A percentile compares a stretch with the other conserved stretches of the same genome.
These are phyloP conservation scores for Zaprionus taronus DNA, from an alignment of 1,140 invertebrate species.

Conservation along the genomic window DNA sequence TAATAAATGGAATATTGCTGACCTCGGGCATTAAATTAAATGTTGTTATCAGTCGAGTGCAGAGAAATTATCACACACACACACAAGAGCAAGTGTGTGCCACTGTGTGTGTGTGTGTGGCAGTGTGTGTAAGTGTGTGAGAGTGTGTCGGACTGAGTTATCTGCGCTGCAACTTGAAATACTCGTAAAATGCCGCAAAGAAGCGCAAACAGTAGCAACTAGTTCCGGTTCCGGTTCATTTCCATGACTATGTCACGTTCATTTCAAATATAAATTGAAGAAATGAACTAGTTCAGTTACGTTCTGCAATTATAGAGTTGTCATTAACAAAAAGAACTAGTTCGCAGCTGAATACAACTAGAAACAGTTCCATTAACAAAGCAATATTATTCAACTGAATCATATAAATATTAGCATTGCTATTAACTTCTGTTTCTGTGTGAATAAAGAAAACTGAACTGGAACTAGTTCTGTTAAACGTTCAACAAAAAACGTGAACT, in stretches of 20 bases:
- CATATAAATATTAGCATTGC: not conserved
- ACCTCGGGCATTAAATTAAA: slow-evolving; percentile 85
- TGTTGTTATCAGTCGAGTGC: slow-evolving; percentile 84
- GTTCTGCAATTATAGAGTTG: not conserved
- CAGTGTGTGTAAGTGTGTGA: not conserved
- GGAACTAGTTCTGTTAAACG: not conserved
- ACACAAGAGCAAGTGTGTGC: slow-evolving; percentile 14
- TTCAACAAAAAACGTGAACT: not conserved
- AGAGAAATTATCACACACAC: slow-evolving; percentile 80
- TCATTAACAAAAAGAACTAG: not conserved
- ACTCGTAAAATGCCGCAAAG: not conserved
- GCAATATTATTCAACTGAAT: not conserved
- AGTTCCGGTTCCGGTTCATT: not conserved
- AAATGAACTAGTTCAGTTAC: not conserved
- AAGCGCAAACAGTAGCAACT: not conserved
- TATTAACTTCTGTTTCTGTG: too few relatives aligned
- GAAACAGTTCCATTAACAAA: not conserved
- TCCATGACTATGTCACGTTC: not conserved
- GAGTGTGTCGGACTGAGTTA: not conserved
- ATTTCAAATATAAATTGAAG: not conserved
- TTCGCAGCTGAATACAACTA: not conserved
- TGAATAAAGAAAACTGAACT: not conserved
- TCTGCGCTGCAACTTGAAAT: not conserved
- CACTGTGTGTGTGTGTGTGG: not conserved
- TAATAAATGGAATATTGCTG: slow-evolving; percentile 85